phyloP scores from a whole-genome alignment of 2,888 invertebrate genomes.

The Venusia cambrica region DNA sequence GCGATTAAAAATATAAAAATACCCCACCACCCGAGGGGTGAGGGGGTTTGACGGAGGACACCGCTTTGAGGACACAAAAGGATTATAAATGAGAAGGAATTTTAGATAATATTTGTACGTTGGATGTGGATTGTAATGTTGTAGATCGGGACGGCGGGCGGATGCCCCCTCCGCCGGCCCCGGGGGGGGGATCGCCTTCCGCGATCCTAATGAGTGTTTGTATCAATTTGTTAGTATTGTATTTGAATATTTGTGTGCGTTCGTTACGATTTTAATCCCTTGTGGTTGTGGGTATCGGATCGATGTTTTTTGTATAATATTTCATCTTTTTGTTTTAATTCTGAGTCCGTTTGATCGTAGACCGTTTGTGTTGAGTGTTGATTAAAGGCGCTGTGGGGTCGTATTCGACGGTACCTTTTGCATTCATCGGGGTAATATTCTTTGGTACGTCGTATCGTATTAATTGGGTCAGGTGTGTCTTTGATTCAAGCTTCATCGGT shows the following conservation, averaged over 20 bases:
- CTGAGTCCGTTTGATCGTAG: conserved; percentile 59
- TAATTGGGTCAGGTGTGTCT: conserved; percentile 22
- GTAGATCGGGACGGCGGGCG: conserved; percentile 53
- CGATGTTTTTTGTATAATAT: conserved; percentile 70
- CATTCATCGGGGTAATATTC: conserved; percentile 18
- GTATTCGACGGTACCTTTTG: conserved; percentile 4
- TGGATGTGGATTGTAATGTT: conserved; percentile 80
- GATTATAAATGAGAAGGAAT: conserved; percentile 82
- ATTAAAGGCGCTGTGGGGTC: conserved; percentile 58
- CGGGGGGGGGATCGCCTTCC: conserved; percentile 55
- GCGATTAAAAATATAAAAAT: conserved; percentile 82
- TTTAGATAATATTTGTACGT: conserved; percentile 82
- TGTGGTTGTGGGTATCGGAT: conserved; percentile 64
- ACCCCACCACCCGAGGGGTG: conserved; percentile 54
- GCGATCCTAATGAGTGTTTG: conserved; percentile 80
- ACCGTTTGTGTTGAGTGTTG: conserved; percentile 57
- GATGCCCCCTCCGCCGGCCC: conserved; percentile 32
- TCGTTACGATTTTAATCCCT: conserved; percentile 79
- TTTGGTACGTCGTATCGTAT: conserved; percentile 7
- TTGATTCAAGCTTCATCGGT: conserved; percentile 20
- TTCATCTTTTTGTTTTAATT: conserved; percentile 52
- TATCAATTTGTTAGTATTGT: conserved; percentile 82
- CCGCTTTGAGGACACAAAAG: conserved; percentile 81
- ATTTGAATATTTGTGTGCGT: conserved; percentile 79
- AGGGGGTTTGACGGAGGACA: conserved; percentile 76